Percentiles rank a stretch among this genome's conserved stretches.
Conservation (phyloP, 2,797 vertebrate genomes). For the Aselliscus stoliczkanus region DNA sequence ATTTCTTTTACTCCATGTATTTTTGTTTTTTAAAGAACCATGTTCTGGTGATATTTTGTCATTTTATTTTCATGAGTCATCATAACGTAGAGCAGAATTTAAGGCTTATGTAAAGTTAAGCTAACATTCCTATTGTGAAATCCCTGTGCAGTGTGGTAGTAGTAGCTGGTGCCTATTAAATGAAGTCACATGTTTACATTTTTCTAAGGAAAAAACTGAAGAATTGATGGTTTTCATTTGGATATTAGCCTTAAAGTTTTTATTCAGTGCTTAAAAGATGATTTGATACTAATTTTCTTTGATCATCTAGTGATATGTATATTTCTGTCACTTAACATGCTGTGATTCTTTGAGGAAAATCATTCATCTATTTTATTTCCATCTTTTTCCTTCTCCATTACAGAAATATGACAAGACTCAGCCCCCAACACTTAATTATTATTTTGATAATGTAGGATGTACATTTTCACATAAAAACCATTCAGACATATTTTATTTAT, state of each 20-base stretch:
- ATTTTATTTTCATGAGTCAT: not conserved
- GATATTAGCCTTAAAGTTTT: not conserved
- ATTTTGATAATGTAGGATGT: not conserved
- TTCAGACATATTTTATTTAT: not conserved
- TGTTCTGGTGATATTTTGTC: not conserved
- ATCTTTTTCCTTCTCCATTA: not conserved
- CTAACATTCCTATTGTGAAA: not conserved
- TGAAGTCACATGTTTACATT: not conserved
- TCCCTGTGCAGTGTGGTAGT: not conserved
- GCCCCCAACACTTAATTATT: not conserved
- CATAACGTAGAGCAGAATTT: not conserved
- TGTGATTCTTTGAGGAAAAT: not conserved
- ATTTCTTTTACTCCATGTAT: not conserved
- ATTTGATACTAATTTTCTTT: conserved; percentile 4
- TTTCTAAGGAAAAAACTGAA: conserved; percentile 1
- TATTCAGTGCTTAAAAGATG: not conserved
- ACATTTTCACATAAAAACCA: conserved; percentile 7
- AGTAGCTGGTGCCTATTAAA: not conserved
- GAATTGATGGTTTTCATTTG: not conserved
- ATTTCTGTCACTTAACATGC: not conserved
- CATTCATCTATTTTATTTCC: not conserved
- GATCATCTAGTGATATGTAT: not conserved
- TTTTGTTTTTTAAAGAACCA: not conserved
- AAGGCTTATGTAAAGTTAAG: not conserved
- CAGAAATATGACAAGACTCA: not conserved